These are phyloP conservation scores for Heterochromis multidens DNA, from an alignment of 2,113 vertebrate species.

Conservation along the genomic window DNA sequence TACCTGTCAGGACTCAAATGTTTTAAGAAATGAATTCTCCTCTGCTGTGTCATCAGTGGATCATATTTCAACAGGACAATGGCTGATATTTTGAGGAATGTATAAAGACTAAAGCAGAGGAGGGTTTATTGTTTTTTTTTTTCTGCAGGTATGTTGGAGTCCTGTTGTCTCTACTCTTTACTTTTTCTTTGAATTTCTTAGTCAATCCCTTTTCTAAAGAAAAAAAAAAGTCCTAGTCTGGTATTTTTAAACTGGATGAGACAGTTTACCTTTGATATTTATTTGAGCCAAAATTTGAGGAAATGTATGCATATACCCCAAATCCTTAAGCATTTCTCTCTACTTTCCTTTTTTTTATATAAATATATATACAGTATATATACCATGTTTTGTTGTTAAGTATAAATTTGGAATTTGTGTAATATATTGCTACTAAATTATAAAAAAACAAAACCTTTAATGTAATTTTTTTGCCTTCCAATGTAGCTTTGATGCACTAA, in stretches of 20 bases:
- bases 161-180: constrained; percentile 24
- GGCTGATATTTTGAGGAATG: constrained; percentile 49
- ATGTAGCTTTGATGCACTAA: constrained; percentile 82
- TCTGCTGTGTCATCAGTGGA: constrained; percentile 32
- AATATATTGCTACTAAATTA: constrained; percentile 84
- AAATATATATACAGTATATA: constrained; percentile 54
- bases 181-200: constrained; percentile 32
- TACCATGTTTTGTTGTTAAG: constrained; percentile 65
- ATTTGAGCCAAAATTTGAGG: constrained; percentile 78
- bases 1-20: constrained; percentile 4
- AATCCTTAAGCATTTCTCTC: constrained; percentile 68
- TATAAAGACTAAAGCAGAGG: constrained; percentile 35
- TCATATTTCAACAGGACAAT: constrained; percentile 25
- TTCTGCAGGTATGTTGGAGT: constrained; percentile 26
- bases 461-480: constrained; percentile 75
- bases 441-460: constrained; percentile 69
- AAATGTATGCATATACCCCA: constrained; percentile 62
- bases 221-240: constrained; percentile 41
- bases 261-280: constrained; percentile 77
- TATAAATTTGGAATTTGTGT: constrained; percentile 80
- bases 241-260: constrained; percentile 63
- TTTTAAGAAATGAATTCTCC: constrained; percentile 16
- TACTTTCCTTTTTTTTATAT: constrained; percentile 35
- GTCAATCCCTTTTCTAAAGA: constrained; percentile 33
- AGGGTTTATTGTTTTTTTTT: constrained; percentile 23